Evolutionary conservation across 1,140 invertebrate genomes (phyloP).

Genomic region (Heliconius eleuchia): DNA sequence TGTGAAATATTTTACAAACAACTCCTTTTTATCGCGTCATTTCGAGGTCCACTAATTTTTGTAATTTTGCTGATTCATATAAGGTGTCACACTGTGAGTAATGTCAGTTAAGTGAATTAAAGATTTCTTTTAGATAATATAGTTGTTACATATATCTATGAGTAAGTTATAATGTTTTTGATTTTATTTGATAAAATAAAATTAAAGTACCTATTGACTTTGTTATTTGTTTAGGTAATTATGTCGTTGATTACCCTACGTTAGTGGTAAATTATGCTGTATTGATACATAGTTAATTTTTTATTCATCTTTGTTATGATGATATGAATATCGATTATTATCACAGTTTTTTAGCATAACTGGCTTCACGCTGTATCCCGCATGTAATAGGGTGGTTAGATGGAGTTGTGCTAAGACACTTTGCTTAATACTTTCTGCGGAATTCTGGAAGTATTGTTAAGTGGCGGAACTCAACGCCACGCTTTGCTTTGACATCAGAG

Average conservation of each 20-base stretch:
- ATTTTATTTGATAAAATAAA: background rate
- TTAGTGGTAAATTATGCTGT: too few species aligned
- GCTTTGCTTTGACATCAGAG: too few species aligned
- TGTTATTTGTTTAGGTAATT: background rate
- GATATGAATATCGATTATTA: too few species aligned
- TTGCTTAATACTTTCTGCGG: too few species aligned
- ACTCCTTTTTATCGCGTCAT: constrained; percentile 1
- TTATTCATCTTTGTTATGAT: too few species aligned
- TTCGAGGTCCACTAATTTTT: constrained; percentile 11
- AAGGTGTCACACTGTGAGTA: background rate
- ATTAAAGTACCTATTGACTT: background rate
- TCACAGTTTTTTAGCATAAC: too few species aligned
- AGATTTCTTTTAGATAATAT: background rate
- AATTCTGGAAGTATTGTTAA: too few species aligned
- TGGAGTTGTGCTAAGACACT: too few species aligned
- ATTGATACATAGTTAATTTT: background rate
- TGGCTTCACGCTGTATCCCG: too few species aligned
- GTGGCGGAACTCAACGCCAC: too few species aligned
- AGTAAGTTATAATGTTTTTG: background rate
- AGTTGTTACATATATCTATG: background rate
- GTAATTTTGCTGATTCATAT: constrained; percentile 9
- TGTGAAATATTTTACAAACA: constrained; percentile 18
- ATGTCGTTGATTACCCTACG: background rate
- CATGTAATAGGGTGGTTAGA: too few species aligned
- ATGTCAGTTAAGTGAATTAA: background rate